Evolutionary conservation across 2,797 vertebrate species (phyloP).

Genomic region (Percopsis omiscomaycus): DNA sequence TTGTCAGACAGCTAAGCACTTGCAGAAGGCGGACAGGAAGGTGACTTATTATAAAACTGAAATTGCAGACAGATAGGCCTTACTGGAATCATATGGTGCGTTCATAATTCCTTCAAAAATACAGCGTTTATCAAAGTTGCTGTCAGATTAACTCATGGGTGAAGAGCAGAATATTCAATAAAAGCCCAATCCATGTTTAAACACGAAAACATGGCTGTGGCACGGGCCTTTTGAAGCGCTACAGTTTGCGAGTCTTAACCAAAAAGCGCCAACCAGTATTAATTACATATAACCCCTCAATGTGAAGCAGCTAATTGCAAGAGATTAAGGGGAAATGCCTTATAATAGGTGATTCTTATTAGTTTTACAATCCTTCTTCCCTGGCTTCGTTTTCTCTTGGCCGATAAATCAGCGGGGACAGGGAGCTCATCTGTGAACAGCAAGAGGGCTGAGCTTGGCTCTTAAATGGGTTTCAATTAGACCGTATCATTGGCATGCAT

Average conservation of each 20-base stretch:
- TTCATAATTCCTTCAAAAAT: background rate
- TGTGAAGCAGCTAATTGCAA: conserved; percentile 32
- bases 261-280: conserved; percentile 17
- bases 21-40: conserved; percentile 22
- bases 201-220: background rate
- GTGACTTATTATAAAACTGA: conserved; percentile 33
- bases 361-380: conserved; percentile 30
- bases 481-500: conserved; percentile 14
- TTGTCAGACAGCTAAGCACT: conserved; percentile 20
- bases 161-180: background rate
- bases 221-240: conserved; percentile 17
- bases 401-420: conserved; percentile 46
- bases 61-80: conserved; percentile 13
- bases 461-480: conserved; percentile 54
- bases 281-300: conserved; percentile 20
- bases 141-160: background rate
- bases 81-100: background rate
- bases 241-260: conserved; percentile 10
- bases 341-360: conserved; percentile 34
- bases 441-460: conserved; percentile 16
- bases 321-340: conserved; percentile 26
- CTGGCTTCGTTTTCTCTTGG: conserved; percentile 20
- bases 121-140: background rate
- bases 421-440: conserved; percentile 50
- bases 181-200: background rate